Evolutionary conservation across 1,140 invertebrate genomes (phyloP), one percentile per base, ranked within the genome.

Genomic region (Globodera ellingtonae): DNA sequence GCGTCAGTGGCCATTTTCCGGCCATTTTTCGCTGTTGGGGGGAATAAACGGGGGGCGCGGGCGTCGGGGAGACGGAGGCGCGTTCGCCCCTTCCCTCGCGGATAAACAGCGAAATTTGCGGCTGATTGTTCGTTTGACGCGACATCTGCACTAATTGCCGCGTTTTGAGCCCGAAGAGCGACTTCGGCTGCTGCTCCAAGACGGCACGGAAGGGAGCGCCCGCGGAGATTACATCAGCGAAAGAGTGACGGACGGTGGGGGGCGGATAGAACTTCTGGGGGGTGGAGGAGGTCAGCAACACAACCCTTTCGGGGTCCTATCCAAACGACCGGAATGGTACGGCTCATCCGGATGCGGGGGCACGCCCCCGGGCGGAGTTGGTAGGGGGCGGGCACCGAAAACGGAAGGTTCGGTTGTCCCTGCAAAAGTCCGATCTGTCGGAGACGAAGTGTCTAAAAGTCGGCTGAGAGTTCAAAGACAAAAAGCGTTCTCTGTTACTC

Each of bases 401-500:
- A 85, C 10, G 81, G 50, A 59, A 84, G 87, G 10, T 48, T 76
- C 5, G 66, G 79, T 15, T 46, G 13, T 56, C 78, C 65, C 47
- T 48, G 62, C 46, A 86, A 24, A 5, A 86, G 21, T 13, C 84
- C 84, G 44, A 86, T 72, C 67, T 85, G 84, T 15, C 86, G 85
- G 8, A 85, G 52, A 35, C 84, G 71, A n/a, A 82, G 35, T n/a
- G 85, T 77, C 75, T 77, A 48, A 75, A 75, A 52, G 44, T 24
- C 44, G 65, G 18, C 56, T 6, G 15, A 18, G 15, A 18, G 10
- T 18, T 0, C 18, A 18, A n/a, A 62, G 56, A 44, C 67, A 67
- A 67, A 21, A 62, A 66, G 8, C n/a, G 67, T 6, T 6, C 18
- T 44, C 6, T 5, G 10, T 50, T 5, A 4, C 56, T 50, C 62